These are phyloP conservation scores for Alentia gelatinosa DNA, from an alignment of 2,888 invertebrate genomes.

Conservation along the genomic window DNA sequence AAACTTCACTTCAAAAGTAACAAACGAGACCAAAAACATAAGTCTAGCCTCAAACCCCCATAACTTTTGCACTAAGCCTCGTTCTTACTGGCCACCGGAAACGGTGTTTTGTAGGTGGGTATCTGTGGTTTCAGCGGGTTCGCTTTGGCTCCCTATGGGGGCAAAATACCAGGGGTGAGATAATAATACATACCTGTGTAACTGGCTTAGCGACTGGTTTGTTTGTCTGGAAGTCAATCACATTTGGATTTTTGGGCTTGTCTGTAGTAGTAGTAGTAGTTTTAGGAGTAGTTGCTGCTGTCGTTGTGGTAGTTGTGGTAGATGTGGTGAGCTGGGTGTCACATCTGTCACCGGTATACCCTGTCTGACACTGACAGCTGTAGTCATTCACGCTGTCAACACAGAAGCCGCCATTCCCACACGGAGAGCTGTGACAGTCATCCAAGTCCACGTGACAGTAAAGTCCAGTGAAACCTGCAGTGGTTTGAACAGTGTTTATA, in stretches of 20 bases:
- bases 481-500: not conserved
- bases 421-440: not conserved
- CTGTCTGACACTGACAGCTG: not conserved
- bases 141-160: not conserved
- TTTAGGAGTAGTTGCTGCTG: not conserved
- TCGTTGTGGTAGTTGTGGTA: not conserved
- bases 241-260: not conserved
- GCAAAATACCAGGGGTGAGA: not conserved
- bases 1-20: too few species aligned
- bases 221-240: not conserved
- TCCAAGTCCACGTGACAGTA: constrained; percentile 7
- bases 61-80: not conserved
- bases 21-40: too few species aligned
- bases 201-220: not conserved
- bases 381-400: not conserved
- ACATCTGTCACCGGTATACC: not conserved
- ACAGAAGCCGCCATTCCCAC: not conserved
- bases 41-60: not conserved
- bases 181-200: not conserved
- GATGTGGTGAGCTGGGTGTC: not conserved
- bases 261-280: not conserved
- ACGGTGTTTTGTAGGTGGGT: too few species aligned
- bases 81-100: not conserved
- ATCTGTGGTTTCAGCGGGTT: not conserved
- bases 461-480: not conserved